A percentile compares a stretch with the other conserved stretches of the same genome.
phyloP scores from a whole-genome alignment of 2,888 invertebrate genomes.

The Platycheirus albimanus region DNA sequence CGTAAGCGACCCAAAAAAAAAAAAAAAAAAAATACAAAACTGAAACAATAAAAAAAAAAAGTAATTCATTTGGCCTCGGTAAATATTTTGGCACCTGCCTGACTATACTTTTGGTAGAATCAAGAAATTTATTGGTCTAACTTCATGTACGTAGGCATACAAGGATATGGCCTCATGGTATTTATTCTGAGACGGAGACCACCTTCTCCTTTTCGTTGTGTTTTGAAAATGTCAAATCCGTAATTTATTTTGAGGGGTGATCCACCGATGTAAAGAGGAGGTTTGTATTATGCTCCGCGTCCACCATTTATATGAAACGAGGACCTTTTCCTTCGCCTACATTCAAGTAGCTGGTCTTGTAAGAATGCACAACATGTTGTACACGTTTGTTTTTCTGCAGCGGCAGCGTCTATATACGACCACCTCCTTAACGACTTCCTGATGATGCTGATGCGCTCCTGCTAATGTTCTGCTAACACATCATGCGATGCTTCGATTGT shows the following conservation, averaged over 20 bases:
- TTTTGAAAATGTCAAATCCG: slow-evolving; percentile 58
- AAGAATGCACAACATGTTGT: background rate
- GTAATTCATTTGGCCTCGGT: slow-evolving; percentile 57
- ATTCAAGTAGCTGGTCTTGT: slow-evolving; percentile 16
- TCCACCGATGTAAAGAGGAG: slow-evolving; percentile 34
- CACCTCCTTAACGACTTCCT: slow-evolving; percentile 71
- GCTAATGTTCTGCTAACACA: slow-evolving; percentile 74
- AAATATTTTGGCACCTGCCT: slow-evolving; percentile 71
- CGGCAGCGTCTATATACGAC: slow-evolving; percentile 2
- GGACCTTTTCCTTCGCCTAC: slow-evolving; percentile 38
- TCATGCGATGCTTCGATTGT: slow-evolving; percentile 48
- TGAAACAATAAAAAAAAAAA: background rate
- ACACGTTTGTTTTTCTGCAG: background rate
- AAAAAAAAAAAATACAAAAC: too few species aligned
- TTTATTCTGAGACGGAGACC: slow-evolving; percentile 48
- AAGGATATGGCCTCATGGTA: slow-evolving; percentile 42
- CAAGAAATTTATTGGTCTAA: slow-evolving; percentile 57
- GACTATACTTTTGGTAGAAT: slow-evolving; percentile 47
- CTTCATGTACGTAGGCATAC: slow-evolving; percentile 2
- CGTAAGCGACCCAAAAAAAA: slow-evolving; percentile 6
- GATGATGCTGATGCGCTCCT: slow-evolving; percentile 71
- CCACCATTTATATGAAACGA: background rate
- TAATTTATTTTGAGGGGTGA: slow-evolving; percentile 64
- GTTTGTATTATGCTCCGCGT: slow-evolving; percentile 1
- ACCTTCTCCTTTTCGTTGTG: too few species aligned